Evolutionary conservation across 1,140 invertebrate genomes (phyloP), one percentile per base, ranked within the genome.

Genomic region (Pseudomyrmex concolor): DNA sequence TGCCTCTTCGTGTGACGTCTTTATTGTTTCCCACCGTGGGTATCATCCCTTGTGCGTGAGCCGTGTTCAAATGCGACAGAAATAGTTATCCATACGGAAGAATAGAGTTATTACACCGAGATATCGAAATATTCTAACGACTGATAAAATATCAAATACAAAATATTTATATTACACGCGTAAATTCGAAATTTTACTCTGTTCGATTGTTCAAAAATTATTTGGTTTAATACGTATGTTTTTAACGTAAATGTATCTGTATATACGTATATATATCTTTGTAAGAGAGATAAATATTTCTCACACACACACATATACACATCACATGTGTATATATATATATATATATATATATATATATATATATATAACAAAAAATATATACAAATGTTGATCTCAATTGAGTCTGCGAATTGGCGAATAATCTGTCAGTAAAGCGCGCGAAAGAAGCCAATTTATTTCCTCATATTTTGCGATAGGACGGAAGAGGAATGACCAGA

Each of bases 21-120:
- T 91, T 90, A 91, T 91, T 90, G 86, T 91, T 91, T 90, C 85
- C 80, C 50, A 82, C 83, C 81, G 64, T 43, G 34, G 80, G 81
- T 87, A 86, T 86, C 83, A 90, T 86, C 81, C 62, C 57, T 34
- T 48, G 81, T 70, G 85, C 89, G 89, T 90, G 87, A 85, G 88
- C 48, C 43, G 89, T 86, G 84, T 90, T 83, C 83, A 66, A 87
- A 90, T 84, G 84, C 3, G 34, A 34, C 34, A 5, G 34, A 34
- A 34, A 34, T 34, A 34, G 34, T 34, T 34, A 34, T 34, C 34
- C 34, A 7, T 34, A 34, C 59, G 43, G 25, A 60, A 50, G 55
- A 67, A 25, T 54, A 45, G 25, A 74, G 78, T 63, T 67, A 63
- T 72, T 22, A 48, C 62, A 8, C 55, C 55, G 74, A 63, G 54